Evolutionary conservation across 2,113 vertebrate species (phyloP).

Genomic region (Girardinichthys multiradiatus): DNA sequence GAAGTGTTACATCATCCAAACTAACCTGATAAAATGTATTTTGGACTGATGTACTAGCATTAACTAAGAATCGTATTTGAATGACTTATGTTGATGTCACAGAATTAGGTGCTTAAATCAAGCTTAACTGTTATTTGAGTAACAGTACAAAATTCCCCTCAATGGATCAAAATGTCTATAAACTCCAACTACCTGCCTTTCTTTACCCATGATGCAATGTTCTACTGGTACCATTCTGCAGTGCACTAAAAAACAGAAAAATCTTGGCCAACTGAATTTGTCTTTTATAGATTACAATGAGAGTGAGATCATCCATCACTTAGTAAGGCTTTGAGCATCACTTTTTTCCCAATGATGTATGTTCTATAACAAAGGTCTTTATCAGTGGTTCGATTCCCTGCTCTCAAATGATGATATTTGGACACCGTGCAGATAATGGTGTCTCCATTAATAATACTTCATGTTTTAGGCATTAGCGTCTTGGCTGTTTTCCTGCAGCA

Average conservation of each 20-base stretch:
- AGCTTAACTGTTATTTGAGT: constrained; percentile 8
- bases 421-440: constrained; percentile 30
- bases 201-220: constrained; percentile 67
- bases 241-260: constrained; percentile 69
- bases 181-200: constrained; percentile 59
- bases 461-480: constrained; percentile 44
- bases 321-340: constrained; percentile 58
- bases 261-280: constrained; percentile 64
- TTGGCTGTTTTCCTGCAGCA: constrained; percentile 68
- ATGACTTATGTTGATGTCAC: neutral
- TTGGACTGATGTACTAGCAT: constrained; percentile 1
- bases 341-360: constrained; percentile 28
- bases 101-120: constrained; percentile 1
- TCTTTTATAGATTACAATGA: constrained; percentile 54
- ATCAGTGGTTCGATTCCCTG: constrained; percentile 12
- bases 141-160: constrained; percentile 33
- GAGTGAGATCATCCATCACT: constrained; percentile 70
- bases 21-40: neutral
- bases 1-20: neutral
- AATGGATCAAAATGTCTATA: constrained; percentile 49
- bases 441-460: constrained; percentile 31
- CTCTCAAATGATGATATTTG: constrained; percentile 31
- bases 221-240: constrained; percentile 67
- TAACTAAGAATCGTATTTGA: constrained; percentile 1
- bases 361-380: constrained; percentile 9